phyloP scores from a whole-genome alignment of 2,113 vertebrate genomes.

The Siniperca chuatsi region DNA sequence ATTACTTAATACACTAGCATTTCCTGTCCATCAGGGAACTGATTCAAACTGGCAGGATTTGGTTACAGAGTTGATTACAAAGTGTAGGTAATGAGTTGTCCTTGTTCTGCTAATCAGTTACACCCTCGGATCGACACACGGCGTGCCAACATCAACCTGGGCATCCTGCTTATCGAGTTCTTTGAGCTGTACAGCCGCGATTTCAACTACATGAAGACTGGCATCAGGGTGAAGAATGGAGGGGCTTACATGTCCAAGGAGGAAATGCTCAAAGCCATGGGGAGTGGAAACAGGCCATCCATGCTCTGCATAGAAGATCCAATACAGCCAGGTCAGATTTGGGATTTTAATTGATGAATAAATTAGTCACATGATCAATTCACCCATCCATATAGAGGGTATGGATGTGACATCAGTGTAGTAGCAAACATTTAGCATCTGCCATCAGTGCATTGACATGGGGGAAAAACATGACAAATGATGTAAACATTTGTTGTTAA shows the following conservation, averaged over 20 bases:
- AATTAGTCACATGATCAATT: neutral
- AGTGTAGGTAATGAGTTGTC: neutral
- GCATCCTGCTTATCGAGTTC: conserved; percentile 98
- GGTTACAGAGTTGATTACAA: neutral
- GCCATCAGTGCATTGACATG: neutral
- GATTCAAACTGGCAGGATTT: neutral
- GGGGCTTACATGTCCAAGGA: conserved; percentile 96
- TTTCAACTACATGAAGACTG: conserved; percentile 98
- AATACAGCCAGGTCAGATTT: conserved; percentile 88
- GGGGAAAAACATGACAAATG: neutral
- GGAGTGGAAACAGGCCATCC: conserved; percentile 94
- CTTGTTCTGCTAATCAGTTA: conserved; percentile 82
- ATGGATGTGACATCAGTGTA: neutral
- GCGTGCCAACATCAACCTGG: conserved; percentile 93
- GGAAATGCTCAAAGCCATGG: conserved; percentile 94
- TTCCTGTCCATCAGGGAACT: neutral
- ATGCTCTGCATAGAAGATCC: conserved; percentile 99
- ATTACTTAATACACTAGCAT: neutral
- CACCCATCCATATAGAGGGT: no score
- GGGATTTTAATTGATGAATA: neutral
- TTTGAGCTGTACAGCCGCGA: conserved; percentile 97
- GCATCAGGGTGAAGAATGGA: conserved; percentile 95
- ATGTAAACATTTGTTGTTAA: no score
- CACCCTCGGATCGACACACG: conserved; percentile 96
- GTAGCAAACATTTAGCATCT: neutral